Evolutionary conservation across 2,888 invertebrate species (phyloP).

Genomic region (Elegia similella): DNA sequence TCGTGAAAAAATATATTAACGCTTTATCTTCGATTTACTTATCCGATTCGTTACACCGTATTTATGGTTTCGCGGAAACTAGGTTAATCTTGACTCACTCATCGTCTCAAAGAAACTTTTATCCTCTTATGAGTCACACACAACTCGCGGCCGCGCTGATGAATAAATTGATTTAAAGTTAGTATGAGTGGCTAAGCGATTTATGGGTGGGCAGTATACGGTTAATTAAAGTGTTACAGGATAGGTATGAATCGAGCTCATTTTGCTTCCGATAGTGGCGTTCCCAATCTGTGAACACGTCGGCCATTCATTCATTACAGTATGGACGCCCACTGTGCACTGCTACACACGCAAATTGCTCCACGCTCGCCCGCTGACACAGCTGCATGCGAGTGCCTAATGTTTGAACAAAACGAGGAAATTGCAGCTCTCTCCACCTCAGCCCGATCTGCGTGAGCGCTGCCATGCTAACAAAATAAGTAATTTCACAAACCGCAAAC

Average conservation of each 20-base stretch:
- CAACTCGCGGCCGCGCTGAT: not conserved
- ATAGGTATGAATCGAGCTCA: conserved; percentile 31
- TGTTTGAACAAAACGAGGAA: conserved; percentile 56
- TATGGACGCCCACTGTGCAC: conserved; percentile 70
- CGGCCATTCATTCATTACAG: conserved; percentile 64
- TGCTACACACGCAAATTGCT: conserved; percentile 73
- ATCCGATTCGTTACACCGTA: conserved; percentile 6
- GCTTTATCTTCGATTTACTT: not conserved
- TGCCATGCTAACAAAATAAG: conserved; percentile 36
- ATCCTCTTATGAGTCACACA: conserved; percentile 14
- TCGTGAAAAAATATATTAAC: not conserved
- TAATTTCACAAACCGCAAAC: conserved; percentile 30
- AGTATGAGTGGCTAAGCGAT: conserved; percentile 11
- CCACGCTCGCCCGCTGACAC: conserved; percentile 62
- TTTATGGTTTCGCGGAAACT: conserved; percentile 14
- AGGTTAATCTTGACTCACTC: conserved; percentile 11
- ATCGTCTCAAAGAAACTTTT: conserved; percentile 11
- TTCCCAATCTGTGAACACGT: conserved; percentile 56
- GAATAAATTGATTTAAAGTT: conserved; percentile 9
- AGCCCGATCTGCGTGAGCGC: conserved; percentile 43
- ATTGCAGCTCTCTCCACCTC: conserved; percentile 42
- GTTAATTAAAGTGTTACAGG: conserved; percentile 44
- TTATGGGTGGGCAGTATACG: conserved; percentile 39
- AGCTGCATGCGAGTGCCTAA: conserved; percentile 50
- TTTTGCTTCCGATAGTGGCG: conserved; percentile 46